A percentile compares a stretch with the other conserved stretches of the same genome.
Evolutionary conservation across 2,797 vertebrate species (phyloP).

Genomic region (Gymnothorax reevesii): DNA sequence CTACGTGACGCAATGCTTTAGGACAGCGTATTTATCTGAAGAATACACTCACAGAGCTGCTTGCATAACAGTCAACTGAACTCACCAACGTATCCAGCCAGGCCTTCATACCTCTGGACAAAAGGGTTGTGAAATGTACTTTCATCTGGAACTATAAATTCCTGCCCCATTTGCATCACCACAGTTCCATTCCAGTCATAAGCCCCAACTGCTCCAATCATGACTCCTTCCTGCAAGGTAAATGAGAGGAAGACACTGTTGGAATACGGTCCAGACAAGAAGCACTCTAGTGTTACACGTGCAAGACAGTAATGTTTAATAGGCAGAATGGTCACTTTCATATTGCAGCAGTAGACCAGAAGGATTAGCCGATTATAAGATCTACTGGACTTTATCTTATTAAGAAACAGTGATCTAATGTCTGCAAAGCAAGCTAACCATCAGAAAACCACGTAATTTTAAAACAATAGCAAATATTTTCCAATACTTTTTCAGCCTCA

Average conservation of each 20-base stretch:
- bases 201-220: slow-evolving; percentile 94
- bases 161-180: slow-evolving; percentile 76
- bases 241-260: neutral
- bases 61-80: slow-evolving; percentile 22
- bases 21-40: neutral
- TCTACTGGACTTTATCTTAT: neutral
- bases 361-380: neutral
- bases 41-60: neutral
- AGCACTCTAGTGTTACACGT: slow-evolving; percentile 42
- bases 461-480: neutral
- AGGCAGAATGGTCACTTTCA: neutral
- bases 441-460: neutral
- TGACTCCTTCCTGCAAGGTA: slow-evolving; percentile 76
- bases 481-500: neutral
- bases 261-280: slow-evolving; percentile 29
- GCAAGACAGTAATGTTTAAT: slow-evolving; percentile 17
- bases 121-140: slow-evolving; percentile 74
- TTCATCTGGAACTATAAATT: slow-evolving; percentile 68
- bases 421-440: slow-evolving; percentile 3
- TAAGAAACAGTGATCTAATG: neutral
- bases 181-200: slow-evolving; percentile 98
- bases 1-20: neutral
- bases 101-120: slow-evolving; percentile 77
- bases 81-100: slow-evolving; percentile 90
- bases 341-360: neutral